These are phyloP conservation scores for Vanessa atalanta DNA, from an alignment of 1,140 invertebrate species.

Conservation along the genomic window DNA sequence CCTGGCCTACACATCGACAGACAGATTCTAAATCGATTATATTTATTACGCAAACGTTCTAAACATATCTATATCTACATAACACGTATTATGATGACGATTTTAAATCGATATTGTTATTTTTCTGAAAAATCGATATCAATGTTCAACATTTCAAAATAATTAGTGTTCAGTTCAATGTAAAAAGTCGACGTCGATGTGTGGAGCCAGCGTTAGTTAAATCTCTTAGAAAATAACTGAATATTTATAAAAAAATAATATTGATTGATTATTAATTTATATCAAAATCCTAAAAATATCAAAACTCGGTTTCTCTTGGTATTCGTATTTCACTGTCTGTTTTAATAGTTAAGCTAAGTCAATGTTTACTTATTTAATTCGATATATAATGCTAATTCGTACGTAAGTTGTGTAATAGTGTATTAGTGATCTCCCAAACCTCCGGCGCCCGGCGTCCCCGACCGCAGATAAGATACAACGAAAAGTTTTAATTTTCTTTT, in stretches of 20 bases:
- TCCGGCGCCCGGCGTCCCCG: constrained; percentile 66
- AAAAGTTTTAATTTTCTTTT: constrained; percentile 53
- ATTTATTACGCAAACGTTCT: too few species aligned
- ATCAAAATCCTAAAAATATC: constrained; percentile 20
- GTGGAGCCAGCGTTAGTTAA: constrained; percentile 35
- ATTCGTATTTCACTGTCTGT: constrained; percentile 67
- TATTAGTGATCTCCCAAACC: constrained; percentile 78
- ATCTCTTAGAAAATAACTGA: constrained; percentile 36
- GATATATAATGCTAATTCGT: constrained; percentile 76
- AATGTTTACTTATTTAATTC: constrained; percentile 80
- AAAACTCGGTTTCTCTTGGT: constrained; percentile 45
- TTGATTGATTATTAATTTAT: constrained; percentile 28
- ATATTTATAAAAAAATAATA: constrained; percentile 27
- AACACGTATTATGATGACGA: too few species aligned
- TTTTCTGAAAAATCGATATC: too few species aligned
- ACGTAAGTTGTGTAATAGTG: constrained; percentile 78
- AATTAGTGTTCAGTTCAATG: background rate
- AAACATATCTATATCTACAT: too few species aligned
- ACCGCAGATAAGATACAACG: constrained; percentile 70
- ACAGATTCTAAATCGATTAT: constrained; percentile 4
- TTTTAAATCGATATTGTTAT: too few species aligned
- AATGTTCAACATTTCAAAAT: background rate
- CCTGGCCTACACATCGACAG: constrained; percentile 45
- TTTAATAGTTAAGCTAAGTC: constrained; percentile 79
- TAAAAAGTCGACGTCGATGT: constrained; percentile 18